Conservation (phyloP, 2,113 vertebrate species). For the Ceratotherium simum region DNA sequence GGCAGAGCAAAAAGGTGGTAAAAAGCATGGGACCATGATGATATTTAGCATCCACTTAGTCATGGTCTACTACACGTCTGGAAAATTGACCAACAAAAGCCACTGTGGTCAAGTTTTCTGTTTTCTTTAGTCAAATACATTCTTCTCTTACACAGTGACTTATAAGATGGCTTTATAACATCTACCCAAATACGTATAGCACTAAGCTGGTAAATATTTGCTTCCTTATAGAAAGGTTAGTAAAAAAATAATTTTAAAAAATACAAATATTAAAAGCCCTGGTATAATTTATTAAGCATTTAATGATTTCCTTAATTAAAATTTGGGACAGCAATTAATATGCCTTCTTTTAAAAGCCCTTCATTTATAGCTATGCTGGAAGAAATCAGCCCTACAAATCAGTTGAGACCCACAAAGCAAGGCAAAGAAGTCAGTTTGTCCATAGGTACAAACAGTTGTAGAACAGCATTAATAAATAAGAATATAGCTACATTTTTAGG, state of each 20-base stretch:
- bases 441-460: background rate
- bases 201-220: background rate
- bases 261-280: background rate
- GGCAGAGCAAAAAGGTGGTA: background rate
- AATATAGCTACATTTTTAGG: background rate
- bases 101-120: background rate
- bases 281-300: slow-evolving; percentile 17
- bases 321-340: background rate
- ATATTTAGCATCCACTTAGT: background rate
- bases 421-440: background rate
- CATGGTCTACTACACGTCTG: background rate
- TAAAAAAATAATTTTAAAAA: slow-evolving; percentile 11
- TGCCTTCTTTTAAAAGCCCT: background rate
- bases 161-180: background rate
- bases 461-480: background rate
- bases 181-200: background rate
- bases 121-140: slow-evolving; percentile 2
- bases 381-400: background rate
- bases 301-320: slow-evolving; percentile 15
- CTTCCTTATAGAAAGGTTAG: background rate
- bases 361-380: background rate
- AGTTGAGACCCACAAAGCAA: background rate
- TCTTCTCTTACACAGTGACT: background rate
- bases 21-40: background rate
- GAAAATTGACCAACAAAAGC: background rate